Evolutionary conservation across 2,888 invertebrate genomes (phyloP), one percentile per base, ranked within the genome.

Genomic region (Drepanosiphum platanoidis): DNA sequence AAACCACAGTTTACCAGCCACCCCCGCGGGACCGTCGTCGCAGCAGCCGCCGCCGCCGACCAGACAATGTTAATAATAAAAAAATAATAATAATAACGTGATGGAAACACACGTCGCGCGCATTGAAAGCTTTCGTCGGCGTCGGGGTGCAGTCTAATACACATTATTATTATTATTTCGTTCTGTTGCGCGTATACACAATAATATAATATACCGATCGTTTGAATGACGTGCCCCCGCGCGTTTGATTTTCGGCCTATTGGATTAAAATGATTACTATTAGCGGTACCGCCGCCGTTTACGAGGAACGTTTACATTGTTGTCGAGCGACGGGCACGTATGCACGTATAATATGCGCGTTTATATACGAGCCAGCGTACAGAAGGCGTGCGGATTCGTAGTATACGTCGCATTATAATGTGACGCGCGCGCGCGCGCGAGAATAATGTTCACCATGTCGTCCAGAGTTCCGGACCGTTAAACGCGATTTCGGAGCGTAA

Each of bases 1-100:
- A 84, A 84, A 84, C 84, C 84, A 39, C 84, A 75, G 75, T 84
- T 84, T 84, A 84, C 68, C 84, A 83, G 83, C 83, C 83, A 66
- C 74, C 82, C 39, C 61, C 58, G 18, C 34, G 42, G n/a, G 30
- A n/a, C 32, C 27, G n/a, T n/a, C n/a, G n/a, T n/a, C n/a, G 42
- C 36, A 32, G 5, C 39, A 15, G 39, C 32, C 61, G 42, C 64
- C 42, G 61, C 52, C 72, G 66, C 8, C 75, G 34, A 77, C 58
- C 77, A 42, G 39, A 84, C 84, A 77, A 84, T 77, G 84, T 77
- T 77, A 68, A 84, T 84, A 84, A 84, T 84, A 84, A 84, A 84
- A 82, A 68, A 75, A 75, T 83, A 75, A 83, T 83, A 83, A 84
- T 84, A 77, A 84, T 58, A 84, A 68, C 68, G 36, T 39, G 39